Percentiles rank a stretch among this genome's conserved stretches.
Conservation (phyloP, 2,113 vertebrate species). For the Struthidea cinerea region DNA sequence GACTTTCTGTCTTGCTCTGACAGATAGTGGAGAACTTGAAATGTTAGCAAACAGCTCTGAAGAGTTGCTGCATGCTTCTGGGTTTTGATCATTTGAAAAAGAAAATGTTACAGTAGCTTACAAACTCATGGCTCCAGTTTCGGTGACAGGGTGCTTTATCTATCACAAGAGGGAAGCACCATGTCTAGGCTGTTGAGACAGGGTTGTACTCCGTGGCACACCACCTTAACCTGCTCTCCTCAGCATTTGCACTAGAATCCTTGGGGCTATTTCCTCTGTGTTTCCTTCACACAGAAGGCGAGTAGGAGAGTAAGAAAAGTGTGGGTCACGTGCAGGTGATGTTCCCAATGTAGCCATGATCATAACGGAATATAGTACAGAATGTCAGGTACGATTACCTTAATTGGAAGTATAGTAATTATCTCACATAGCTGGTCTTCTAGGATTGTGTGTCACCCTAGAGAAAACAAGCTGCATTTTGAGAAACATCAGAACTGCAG, state of each 20-base stretch:
- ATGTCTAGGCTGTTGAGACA: not conserved
- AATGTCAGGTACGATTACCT: not conserved
- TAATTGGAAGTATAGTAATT: not conserved
- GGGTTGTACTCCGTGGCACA: fast-evolving
- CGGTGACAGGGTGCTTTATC: not conserved
- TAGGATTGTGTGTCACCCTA: not conserved
- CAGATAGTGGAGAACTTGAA: not conserved
- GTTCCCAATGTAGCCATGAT: not conserved
- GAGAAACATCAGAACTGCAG: constrained; percentile 41
- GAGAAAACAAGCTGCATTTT: constrained; percentile 19
- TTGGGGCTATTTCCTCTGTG: not conserved
- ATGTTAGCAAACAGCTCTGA: not conserved
- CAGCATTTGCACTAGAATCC: not conserved
- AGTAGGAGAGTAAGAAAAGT: not conserved
- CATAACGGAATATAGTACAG: not conserved
- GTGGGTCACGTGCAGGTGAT: not conserved
- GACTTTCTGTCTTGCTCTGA: not conserved
- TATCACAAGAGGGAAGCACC: not conserved
- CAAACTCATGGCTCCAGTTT: not conserved
- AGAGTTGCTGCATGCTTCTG: not conserved
- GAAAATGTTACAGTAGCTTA: not conserved
- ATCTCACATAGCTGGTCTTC: not conserved
- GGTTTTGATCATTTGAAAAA: not conserved
- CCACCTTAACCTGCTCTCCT: not conserved
- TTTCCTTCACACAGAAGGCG: not conserved